phyloP scores from a whole-genome alignment of 1,140 invertebrate species.

The Lepidurus couesii region DNA sequence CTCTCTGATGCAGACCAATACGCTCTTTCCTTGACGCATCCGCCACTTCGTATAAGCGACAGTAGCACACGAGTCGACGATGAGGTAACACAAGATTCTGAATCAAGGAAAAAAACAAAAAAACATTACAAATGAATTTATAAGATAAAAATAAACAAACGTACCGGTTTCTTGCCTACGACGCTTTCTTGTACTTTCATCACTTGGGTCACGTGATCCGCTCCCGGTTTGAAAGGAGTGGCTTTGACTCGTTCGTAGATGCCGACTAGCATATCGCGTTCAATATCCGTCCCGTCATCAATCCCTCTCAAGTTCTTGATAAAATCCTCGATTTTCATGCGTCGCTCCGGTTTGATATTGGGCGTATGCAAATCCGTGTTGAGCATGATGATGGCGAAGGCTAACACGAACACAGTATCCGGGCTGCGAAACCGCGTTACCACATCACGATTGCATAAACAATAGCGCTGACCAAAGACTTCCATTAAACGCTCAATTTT shows the following conservation, averaged over 20 bases:
- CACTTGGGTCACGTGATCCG: slow-evolving; percentile 97
- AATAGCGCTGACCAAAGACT: slow-evolving; percentile 89
- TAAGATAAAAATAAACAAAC: slow-evolving; percentile 38
- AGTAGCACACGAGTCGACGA: slow-evolving; percentile 96
- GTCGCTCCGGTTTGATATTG: slow-evolving; percentile 85
- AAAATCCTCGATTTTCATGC: slow-evolving; percentile 97
- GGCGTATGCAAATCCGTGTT: slow-evolving; percentile 98
- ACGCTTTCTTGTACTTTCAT: slow-evolving; percentile 97
- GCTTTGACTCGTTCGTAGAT: slow-evolving; percentile 95
- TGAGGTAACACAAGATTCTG: slow-evolving; percentile 86
- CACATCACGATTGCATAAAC: slow-evolving; percentile 87
- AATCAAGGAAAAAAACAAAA: slow-evolving; percentile 37
- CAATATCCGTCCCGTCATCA: slow-evolving; percentile 88
- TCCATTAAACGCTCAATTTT: slow-evolving; percentile 98
- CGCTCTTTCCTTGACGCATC: slow-evolving; percentile 95
- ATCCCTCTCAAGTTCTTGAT: slow-evolving; percentile 52
- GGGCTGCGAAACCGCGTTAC: slow-evolving; percentile 69
- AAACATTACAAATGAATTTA: slow-evolving; percentile 24
- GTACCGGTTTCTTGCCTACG: slow-evolving; percentile 87
- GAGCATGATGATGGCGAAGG: slow-evolving; percentile 98
- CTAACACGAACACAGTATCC: slow-evolving; percentile 92
- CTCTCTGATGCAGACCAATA: slow-evolving; percentile 90
- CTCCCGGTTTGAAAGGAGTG: slow-evolving; percentile 92
- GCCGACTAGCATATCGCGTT: slow-evolving; percentile 82
- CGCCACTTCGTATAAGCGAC: slow-evolving; percentile 93